These are phyloP conservation scores for Mareca strepera DNA, from an alignment of 2,797 vertebrate genomes.

Conservation along the genomic window DNA sequence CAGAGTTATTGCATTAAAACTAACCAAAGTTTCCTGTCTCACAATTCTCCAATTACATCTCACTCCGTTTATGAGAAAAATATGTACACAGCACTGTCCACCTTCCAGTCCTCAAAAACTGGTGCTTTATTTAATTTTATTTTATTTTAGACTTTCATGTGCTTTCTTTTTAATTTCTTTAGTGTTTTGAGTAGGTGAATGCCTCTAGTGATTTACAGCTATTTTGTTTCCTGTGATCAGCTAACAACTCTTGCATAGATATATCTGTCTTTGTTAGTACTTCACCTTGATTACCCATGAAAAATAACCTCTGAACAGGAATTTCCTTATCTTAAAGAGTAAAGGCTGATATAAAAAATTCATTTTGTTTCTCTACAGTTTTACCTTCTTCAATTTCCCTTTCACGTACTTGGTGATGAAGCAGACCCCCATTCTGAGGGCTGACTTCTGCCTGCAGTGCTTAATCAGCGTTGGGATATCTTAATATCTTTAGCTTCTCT, in stretches of 20 bases:
- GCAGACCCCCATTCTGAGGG: not conserved
- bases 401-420: not conserved
- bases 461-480: not conserved
- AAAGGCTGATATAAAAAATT: not conserved
- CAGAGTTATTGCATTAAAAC: not conserved
- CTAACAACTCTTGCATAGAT: not conserved
- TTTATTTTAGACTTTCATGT: not conserved
- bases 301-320: not conserved
- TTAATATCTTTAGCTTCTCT: not conserved
- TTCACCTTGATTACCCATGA: not conserved
- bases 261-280: not conserved
- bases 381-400: not conserved
- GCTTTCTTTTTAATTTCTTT: not conserved
- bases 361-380: not conserved
- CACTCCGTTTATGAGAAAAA: not conserved
- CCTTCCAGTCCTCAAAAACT: not conserved
- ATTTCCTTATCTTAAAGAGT: not conserved
- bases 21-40: not conserved
- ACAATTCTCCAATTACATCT: not conserved
- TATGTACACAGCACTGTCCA: not conserved
- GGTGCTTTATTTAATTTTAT: not conserved
- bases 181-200: not conserved
- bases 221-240: not conserved
- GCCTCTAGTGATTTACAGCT: not conserved
- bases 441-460: not conserved